Conservation (phyloP, 2,797 vertebrate genomes). For the Melanotaenia boesemani region DNA sequence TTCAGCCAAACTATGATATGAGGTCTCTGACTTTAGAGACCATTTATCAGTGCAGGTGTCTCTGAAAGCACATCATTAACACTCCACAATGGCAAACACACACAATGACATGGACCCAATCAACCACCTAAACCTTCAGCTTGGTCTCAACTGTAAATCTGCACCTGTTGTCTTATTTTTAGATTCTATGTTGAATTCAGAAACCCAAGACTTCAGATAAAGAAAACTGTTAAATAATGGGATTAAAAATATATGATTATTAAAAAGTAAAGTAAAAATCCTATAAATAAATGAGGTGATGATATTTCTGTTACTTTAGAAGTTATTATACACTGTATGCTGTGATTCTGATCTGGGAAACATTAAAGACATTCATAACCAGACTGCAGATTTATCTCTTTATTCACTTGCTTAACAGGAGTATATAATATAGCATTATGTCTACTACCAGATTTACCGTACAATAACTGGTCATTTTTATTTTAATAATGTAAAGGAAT, state of each 20-base stretch:
- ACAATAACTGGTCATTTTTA: neutral
- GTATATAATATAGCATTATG: neutral
- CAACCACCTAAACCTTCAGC: conserved; percentile 13
- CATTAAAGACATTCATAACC: conserved; percentile 88
- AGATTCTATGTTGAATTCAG: conserved; percentile 81
- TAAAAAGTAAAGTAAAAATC: conserved; percentile 71
- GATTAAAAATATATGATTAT: conserved; percentile 71
- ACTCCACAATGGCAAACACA: neutral
- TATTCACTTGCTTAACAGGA: conserved; percentile 22
- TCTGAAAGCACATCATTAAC: conserved; percentile 20
- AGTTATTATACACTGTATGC: conserved; percentile 88
- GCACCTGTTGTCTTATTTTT: conserved; percentile 85
- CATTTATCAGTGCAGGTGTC: conserved; percentile 7
- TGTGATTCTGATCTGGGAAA: conserved; percentile 88
- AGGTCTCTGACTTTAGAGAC: neutral
- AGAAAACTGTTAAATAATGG: conserved; percentile 80
- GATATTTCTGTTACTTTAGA: conserved; percentile 89
- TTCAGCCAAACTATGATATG: neutral
- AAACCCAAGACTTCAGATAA: conserved; percentile 79
- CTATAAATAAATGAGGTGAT: conserved; percentile 86
- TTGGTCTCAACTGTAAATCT: conserved; percentile 57
- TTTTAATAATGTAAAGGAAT: neutral
- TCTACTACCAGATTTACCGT: no score
- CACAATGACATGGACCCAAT: neutral
- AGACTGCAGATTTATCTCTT: conserved; percentile 53